phyloP scores from a whole-genome alignment of 2,888 invertebrate species.

The Cosmopolites sordidus region DNA sequence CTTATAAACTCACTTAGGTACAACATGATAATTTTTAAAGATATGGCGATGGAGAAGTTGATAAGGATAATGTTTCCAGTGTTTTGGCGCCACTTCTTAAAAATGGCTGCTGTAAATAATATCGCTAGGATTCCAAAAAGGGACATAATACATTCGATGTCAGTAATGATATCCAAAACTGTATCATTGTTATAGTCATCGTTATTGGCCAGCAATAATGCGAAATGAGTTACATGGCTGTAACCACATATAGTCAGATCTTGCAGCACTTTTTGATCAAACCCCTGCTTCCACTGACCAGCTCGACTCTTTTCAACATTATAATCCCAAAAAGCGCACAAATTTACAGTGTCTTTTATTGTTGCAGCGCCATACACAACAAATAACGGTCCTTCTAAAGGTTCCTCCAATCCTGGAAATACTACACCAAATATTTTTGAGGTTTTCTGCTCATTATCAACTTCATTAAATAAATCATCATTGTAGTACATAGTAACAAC shows the following conservation, averaged over 20 bases:
- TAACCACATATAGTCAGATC: constrained; percentile 52
- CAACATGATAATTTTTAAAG: constrained; percentile 38
- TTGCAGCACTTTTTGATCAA: constrained; percentile 9
- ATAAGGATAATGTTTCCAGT: constrained; percentile 44
- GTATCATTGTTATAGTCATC: constrained; percentile 32
- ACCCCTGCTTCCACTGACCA: constrained; percentile 49
- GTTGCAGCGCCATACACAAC: constrained; percentile 49
- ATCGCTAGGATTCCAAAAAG: constrained; percentile 52
- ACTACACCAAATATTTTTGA: constrained; percentile 53
- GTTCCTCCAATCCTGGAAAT: constrained; percentile 51
- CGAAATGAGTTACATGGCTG: constrained; percentile 58
- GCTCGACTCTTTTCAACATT: constrained; percentile 25
- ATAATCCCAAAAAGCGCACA: constrained; percentile 36
- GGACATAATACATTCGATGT: constrained; percentile 53
- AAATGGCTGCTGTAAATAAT: constrained; percentile 53
- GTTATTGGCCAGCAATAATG: constrained; percentile 50
- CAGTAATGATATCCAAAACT: constrained; percentile 45
- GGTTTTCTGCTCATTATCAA: constrained; percentile 16
- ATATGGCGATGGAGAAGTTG: constrained; percentile 39
- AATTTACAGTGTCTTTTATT: constrained; percentile 22
- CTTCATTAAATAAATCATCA: constrained; percentile 33
- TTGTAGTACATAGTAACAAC: constrained; percentile 30
- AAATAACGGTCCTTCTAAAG: constrained; percentile 52
- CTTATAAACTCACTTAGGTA: constrained; percentile 32
- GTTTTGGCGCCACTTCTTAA: constrained; percentile 57